phyloP scores from a whole-genome alignment of 2,113 vertebrate genomes.

The Anguilla japonica region DNA sequence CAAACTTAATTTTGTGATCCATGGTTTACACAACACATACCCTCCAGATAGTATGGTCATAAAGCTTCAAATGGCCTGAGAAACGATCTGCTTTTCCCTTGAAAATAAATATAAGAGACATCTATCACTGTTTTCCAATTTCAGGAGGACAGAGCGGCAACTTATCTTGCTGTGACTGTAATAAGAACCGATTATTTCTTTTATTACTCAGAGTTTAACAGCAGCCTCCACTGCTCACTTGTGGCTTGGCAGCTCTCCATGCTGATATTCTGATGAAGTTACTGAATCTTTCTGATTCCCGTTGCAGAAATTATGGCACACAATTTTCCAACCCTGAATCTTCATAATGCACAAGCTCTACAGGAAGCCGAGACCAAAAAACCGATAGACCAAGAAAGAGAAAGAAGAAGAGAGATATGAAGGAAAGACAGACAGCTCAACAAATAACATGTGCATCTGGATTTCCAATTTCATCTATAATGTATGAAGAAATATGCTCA shows the following conservation, averaged over 20 bases:
- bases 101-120: conserved; percentile 36
- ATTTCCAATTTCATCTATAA: not conserved
- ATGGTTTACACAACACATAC: conserved; percentile 19
- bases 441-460: not conserved
- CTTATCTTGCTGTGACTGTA: conserved; percentile 36
- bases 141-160: conserved; percentile 24
- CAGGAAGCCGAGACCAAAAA: not conserved
- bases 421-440: not conserved
- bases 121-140: conserved; percentile 49
- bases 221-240: conserved; percentile 24
- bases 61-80: conserved; percentile 27
- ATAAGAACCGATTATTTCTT: conserved; percentile 43
- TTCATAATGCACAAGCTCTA: not conserved
- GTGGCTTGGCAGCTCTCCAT: conserved; percentile 9
- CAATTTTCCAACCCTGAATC: not conserved
- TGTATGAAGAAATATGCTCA: not conserved
- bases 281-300: conserved; percentile 28
- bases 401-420: not conserved
- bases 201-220: conserved; percentile 34
- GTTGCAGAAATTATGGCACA: not conserved
- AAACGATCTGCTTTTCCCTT: conserved; percentile 9
- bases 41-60: not conserved
- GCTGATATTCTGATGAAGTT: conserved; percentile 32
- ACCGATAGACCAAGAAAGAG: not conserved
- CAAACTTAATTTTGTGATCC: conserved; percentile 33